Conservation (phyloP, 2,888 invertebrate species). For the Nemurella pictetii region DNA sequence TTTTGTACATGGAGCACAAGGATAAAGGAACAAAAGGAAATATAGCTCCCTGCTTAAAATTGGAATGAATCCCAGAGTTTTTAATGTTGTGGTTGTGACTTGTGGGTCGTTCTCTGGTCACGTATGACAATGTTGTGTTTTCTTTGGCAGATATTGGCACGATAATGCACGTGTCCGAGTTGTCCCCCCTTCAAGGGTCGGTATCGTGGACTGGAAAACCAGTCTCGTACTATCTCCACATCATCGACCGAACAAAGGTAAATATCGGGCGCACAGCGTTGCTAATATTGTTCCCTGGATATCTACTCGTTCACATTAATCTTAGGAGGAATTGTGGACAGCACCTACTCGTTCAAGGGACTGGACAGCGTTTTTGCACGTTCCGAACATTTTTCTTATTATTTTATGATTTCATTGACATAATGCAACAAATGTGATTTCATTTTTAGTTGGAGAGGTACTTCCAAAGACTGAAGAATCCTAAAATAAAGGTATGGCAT, state of each 20-base stretch:
- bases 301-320: too few species aligned
- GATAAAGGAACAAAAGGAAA: too few species aligned
- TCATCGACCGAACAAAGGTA: conserved; percentile 93
- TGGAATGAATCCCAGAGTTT: neutral
- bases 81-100: neutral
- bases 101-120: neutral
- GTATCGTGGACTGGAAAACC: conserved; percentile 99
- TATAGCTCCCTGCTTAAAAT: neutral
- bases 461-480: conserved; percentile 92
- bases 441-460: conserved; percentile 77
- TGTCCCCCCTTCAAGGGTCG: conserved; percentile 91
- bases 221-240: conserved; percentile 97
- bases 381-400: too few species aligned
- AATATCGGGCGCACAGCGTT: too few species aligned
- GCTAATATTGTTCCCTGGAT: too few species aligned
- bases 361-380: too few species aligned
- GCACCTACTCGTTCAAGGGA: too few species aligned
- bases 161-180: conserved; percentile 97
- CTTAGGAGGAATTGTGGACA: too few species aligned
- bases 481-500: conserved; percentile 66
- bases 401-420: conserved; percentile 3
- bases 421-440: neutral
- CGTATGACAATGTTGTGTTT: neutral
- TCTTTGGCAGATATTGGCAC: conserved; percentile 84
- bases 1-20: neutral